Percentiles rank a stretch among this genome's conserved stretches.
Evolutionary conservation across 2,888 invertebrate species (phyloP).

Genomic region (Agonopterix heracliana): DNA sequence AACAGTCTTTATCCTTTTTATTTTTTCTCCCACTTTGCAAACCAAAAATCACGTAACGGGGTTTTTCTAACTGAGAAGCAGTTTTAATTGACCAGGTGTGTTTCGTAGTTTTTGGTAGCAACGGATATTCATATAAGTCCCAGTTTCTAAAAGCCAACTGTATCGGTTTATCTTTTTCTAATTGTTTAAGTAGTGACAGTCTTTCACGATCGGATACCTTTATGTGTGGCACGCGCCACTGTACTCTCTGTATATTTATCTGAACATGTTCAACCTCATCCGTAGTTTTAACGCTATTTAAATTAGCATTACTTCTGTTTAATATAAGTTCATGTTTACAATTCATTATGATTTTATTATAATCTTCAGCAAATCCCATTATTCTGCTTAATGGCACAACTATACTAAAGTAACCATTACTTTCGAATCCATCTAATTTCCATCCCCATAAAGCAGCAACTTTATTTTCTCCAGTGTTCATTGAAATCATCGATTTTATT

Average conservation of each 20-base stretch:
- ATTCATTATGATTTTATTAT: conserved; percentile 38
- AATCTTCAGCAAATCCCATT: too few relatives aligned
- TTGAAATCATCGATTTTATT: conserved; percentile 33
- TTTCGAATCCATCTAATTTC: background rate
- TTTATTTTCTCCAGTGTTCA: background rate
- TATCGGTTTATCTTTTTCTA: conserved; percentile 16
- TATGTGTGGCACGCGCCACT: background rate
- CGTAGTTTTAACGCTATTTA: conserved; percentile 16
- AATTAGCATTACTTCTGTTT: conserved; percentile 25
- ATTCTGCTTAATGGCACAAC: background rate
- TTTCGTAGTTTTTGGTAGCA: conserved; percentile 10
- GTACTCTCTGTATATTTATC: conserved; percentile 15
- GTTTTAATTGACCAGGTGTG: too few relatives aligned
- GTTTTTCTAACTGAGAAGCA: conserved; percentile 32
- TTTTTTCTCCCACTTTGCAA: conserved; percentile 23
- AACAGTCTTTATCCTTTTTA: conserved; percentile 13
- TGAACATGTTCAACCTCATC: conserved; percentile 6
- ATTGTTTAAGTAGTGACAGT: conserved; percentile 21
- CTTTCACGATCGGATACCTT: conserved; percentile 3
- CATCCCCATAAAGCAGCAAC: background rate
- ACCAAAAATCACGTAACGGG: conserved; percentile 37
- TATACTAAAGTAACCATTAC: background rate
- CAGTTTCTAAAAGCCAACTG: conserved; percentile 31
- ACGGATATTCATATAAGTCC: conserved; percentile 34
- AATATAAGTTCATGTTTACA: conserved; percentile 41